Evolutionary conservation across 2,888 invertebrate genomes (phyloP), one percentile per base, ranked within the genome.

Genomic region (Leucania comma): DNA sequence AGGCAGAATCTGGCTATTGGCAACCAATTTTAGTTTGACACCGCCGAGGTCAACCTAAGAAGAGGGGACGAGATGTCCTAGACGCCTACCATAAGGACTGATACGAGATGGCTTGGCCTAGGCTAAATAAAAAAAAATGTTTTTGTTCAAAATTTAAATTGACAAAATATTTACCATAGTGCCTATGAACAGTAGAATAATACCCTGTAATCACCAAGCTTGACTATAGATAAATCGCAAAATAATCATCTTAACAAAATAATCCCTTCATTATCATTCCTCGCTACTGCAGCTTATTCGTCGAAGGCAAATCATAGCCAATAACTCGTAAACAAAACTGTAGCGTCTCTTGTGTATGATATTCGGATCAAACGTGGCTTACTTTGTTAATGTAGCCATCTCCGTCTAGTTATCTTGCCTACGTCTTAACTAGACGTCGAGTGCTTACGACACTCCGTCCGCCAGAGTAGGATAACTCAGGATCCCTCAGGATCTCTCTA

Each of bases 381-480:
- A 75, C 64, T 67, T 56, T 58, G 46, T 50, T 68, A 65, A 72
- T 68, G 58, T 65, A 62, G 24, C 58, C 10, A 42, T 68, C 32
- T 42, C 26, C n/a, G 20, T 51, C 56, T 42, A 66, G 58, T 58
- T 66, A 68, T 68, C 75, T 70, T n/a, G 22, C 54, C 14, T 65
- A 62, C 67, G 54, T 68, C 17, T 58, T 68, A 62, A 65, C 61
- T 35, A 56, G 63, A 61, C 42, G 32, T 51, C 59, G 68, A 68
- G 67, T 63, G 66, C 60, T 67, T 67, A 80, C 59, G 66, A 50
- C 58, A 72, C 70, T 72, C 56, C 38, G 62, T 29, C 66, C 54
- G 65, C 60, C 69, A 46, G 69, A 66, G 75, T 67, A 61, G 64
- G 68, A 75, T 73, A 81, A 79, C 75, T 83, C 64, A 51, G 59